These are phyloP conservation scores for Caenorhabditis tropicalis DNA, from an alignment of 1,140 invertebrate genomes.

Conservation along the genomic window DNA sequence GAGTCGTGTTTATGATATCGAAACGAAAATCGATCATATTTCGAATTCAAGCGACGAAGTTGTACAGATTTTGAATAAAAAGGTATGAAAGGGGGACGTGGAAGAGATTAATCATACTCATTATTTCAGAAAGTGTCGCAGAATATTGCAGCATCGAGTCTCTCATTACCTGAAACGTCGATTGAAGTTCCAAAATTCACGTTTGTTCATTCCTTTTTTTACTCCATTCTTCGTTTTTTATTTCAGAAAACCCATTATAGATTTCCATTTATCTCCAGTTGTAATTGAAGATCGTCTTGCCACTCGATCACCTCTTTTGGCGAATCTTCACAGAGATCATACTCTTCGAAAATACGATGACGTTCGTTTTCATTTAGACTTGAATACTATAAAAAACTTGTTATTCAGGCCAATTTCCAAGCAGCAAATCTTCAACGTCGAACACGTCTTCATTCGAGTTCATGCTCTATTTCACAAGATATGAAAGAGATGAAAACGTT, in stretches of 20 bases:
- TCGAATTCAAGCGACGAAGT: background rate
- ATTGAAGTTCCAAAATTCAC: background rate
- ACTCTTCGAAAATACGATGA: slow-evolving; percentile 54
- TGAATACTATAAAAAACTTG: background rate
- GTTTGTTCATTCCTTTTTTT: background rate
- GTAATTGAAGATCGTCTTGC: slow-evolving; percentile 25
- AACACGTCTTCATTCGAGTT: slow-evolving; percentile 50
- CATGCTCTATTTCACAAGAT: slow-evolving; percentile 52
- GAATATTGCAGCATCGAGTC: slow-evolving; percentile 21
- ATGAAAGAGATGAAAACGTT: slow-evolving; percentile 53
- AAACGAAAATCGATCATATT: slow-evolving; percentile 36
- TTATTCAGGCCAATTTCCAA: slow-evolving; percentile 18
- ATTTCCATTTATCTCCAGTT: slow-evolving; percentile 35
- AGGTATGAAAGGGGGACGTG: background rate
- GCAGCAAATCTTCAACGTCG: slow-evolving; percentile 34
- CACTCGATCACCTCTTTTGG: slow-evolving; percentile 19
- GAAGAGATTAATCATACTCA: background rate
- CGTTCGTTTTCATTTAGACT: background rate
- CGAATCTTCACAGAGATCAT: slow-evolving; percentile 47
- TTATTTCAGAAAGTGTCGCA: background rate
- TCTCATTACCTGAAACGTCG: slow-evolving; percentile 43
- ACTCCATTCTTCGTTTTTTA: too few species aligned
- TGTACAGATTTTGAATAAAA: slow-evolving; percentile 19
- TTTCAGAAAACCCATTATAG: background rate
- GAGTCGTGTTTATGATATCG: slow-evolving; percentile 52